A percentile compares a stretch with the other conserved stretches of the same genome.
These are phyloP conservation scores for Melieria omissa DNA, from an alignment of 2,888 invertebrate species.

Conservation along the genomic window DNA sequence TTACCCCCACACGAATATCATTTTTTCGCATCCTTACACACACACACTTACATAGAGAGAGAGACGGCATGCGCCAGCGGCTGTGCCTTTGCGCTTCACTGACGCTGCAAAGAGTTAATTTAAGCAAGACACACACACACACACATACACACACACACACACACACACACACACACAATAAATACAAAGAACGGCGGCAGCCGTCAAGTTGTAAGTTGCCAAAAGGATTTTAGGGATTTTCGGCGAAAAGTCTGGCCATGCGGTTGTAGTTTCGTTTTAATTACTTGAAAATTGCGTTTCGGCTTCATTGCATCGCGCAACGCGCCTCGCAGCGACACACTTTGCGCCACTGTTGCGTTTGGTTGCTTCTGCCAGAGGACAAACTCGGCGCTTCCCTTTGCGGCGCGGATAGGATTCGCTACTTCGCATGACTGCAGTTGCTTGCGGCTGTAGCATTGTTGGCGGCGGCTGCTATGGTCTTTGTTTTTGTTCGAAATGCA, in stretches of 20 bases:
- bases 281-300: conserved; percentile 32
- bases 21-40: background rate
- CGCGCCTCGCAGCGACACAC: conserved; percentile 8
- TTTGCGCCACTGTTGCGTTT: too few species aligned
- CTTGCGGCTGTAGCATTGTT: conserved; percentile 38
- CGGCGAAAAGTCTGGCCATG: conserved; percentile 8
- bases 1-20: conserved; percentile 28
- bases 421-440: conserved; percentile 25
- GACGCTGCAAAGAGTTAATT: conserved; percentile 55
- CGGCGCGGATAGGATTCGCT: conserved; percentile 35
- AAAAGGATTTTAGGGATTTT: conserved; percentile 19
- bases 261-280: conserved; percentile 35
- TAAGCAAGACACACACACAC: conserved; percentile 51
- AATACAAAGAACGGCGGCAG: too few species aligned
- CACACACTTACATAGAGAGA: too few species aligned
- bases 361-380: background rate
- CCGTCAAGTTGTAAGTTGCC: background rate
- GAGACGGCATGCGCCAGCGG: conserved; percentile 8
- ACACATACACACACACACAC: conserved; percentile 26
- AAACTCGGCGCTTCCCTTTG: background rate
- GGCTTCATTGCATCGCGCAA: conserved; percentile 26
- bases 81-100: conserved; percentile 46
- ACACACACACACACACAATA: too few species aligned
- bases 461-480: conserved; percentile 12
- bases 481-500: conserved; percentile 30